phyloP scores from a whole-genome alignment of 2,888 invertebrate species.

The Lepidochrysops patricia region DNA sequence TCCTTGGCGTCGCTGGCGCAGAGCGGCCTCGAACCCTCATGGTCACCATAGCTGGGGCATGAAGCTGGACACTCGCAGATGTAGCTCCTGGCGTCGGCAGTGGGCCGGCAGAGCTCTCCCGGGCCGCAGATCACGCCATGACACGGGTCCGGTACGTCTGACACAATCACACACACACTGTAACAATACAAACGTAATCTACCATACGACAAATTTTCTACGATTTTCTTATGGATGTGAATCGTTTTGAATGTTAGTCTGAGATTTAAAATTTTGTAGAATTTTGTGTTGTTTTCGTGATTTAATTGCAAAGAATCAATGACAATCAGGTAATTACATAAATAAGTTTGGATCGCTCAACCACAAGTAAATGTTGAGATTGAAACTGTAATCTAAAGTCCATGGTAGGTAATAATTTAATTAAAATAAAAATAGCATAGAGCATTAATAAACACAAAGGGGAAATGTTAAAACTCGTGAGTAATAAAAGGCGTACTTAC shows the following conservation, averaged over 20 bases:
- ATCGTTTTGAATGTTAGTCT: too few species aligned
- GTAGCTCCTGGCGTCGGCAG: slow-evolving; percentile 80
- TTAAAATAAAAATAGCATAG: too few species aligned
- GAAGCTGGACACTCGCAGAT: slow-evolving; percentile 85
- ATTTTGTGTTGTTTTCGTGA: background rate
- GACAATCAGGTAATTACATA: background rate
- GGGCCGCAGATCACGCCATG: slow-evolving; percentile 84
- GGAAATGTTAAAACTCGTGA: too few species aligned
- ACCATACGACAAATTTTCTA: slow-evolving; percentile 18
- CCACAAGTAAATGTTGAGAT: background rate
- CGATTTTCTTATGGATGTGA: too few species aligned
- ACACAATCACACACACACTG: slow-evolving; percentile 31
- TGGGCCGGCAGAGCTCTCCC: slow-evolving; percentile 82
- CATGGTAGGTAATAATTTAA: too few species aligned
- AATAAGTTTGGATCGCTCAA: background rate
- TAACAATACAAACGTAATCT: slow-evolving; percentile 28
- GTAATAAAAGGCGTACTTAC: too few species aligned
- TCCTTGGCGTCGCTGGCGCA: slow-evolving; percentile 90
- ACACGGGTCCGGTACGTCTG: slow-evolving; percentile 81
- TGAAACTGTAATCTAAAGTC: too few species aligned
- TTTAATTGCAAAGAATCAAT: background rate
- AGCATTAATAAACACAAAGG: too few species aligned
- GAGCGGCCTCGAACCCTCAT: slow-evolving; percentile 83
- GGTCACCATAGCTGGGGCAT: slow-evolving; percentile 89
- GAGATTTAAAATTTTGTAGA: too few species aligned